These are phyloP conservation scores for Bubo blakistoni DNA, from an alignment of 2,113 vertebrate species.

Conservation along the genomic window DNA sequence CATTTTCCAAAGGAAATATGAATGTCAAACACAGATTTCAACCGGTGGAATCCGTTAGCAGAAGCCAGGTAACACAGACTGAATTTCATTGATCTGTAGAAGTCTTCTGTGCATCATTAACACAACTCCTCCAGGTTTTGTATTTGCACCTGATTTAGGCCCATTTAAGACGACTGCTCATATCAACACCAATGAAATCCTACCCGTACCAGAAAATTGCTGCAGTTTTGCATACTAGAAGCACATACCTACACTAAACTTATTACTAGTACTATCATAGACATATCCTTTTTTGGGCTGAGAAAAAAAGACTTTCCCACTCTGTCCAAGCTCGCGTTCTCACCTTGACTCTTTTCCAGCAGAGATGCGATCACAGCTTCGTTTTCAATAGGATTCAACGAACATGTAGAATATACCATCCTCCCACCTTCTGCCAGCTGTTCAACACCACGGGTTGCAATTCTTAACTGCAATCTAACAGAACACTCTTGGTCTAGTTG, in stretches of 20 bases:
- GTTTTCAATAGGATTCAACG: constrained; percentile 94
- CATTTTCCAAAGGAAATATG: neutral
- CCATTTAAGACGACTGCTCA: neutral
- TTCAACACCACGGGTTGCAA: constrained; percentile 90
- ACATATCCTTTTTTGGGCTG: neutral
- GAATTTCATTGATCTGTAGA: neutral
- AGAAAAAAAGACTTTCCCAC: neutral
- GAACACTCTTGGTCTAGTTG: neutral
- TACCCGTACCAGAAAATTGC: neutral
- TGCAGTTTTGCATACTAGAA: neutral
- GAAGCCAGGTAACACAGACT: neutral
- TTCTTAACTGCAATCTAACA: constrained; percentile 89
- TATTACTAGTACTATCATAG: neutral
- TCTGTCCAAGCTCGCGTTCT: neutral
- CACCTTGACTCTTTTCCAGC: constrained; percentile 95
- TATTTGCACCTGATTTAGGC: neutral
- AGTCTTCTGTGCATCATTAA: neutral
- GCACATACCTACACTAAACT: neutral
- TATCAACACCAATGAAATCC: neutral
- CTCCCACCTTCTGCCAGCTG: constrained; percentile 92
- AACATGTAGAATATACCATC: constrained; percentile 98
- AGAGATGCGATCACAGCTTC: constrained; percentile 91
- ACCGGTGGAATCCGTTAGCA: neutral
- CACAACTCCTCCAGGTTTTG: neutral
- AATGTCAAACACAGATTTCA: neutral